These are phyloP conservation scores for Chondrosia reniformis DNA, from an alignment of 37 sponge, comb jelly and placozoan species.

Conservation along the genomic window DNA sequence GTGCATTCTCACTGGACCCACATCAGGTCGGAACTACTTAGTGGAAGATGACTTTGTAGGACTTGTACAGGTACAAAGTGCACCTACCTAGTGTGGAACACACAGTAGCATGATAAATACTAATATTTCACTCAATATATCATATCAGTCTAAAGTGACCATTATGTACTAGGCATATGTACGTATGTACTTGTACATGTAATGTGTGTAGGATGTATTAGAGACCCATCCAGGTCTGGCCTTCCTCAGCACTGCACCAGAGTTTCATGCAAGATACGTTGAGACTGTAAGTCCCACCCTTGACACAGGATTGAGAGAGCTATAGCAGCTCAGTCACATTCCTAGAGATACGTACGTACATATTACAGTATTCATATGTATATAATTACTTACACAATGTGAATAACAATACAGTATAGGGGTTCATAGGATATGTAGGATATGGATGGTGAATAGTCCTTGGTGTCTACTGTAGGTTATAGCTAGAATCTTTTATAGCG, in stretches of 20 bases:
- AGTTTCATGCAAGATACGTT: conserved; percentile 94
- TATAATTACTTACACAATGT: too few relatives aligned
- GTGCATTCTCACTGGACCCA: conserved; percentile 41
- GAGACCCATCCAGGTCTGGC: conserved; percentile 96
- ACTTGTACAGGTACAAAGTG: conserved; percentile 62
- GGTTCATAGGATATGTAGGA: too few relatives aligned
- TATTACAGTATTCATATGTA: too few relatives aligned
- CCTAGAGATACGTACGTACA: background rate
- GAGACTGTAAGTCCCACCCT: conserved; percentile 96
- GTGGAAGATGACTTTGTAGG: conserved; percentile 77
- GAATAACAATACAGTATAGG: too few relatives aligned
- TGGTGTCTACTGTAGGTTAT: conserved; percentile 54
- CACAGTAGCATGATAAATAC: too few relatives aligned
- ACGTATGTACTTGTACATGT: background rate
- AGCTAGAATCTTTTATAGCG: conserved; percentile 82
- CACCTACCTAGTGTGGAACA: background rate
- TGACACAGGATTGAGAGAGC: background rate
- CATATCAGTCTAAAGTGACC: background rate
- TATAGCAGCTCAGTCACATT: background rate
- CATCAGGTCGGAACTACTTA: conserved; percentile 53
- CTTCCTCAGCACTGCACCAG: conserved; percentile 82
- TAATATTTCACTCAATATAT: background rate
- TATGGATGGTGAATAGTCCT: background rate
- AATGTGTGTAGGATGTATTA: conserved; percentile 73
- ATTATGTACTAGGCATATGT: background rate